A percentile compares a stretch with the other conserved stretches of the same genome.
Evolutionary conservation across 2,888 invertebrate species (phyloP).

Genomic region (Idaea straminata): DNA sequence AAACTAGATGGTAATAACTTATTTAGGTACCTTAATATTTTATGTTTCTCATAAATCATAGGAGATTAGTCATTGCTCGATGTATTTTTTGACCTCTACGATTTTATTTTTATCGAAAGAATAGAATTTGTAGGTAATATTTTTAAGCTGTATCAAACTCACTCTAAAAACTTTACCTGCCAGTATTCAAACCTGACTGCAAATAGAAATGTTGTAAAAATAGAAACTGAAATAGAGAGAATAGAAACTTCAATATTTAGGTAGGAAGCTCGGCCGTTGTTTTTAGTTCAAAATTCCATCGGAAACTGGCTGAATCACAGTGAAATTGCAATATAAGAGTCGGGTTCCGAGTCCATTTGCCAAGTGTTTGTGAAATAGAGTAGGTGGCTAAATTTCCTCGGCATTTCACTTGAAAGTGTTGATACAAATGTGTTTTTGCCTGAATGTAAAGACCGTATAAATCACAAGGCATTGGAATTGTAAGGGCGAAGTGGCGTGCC

Average conservation of each 20-base stretch:
- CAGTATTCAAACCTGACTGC: neutral
- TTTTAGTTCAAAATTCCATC: slow-evolving; percentile 15
- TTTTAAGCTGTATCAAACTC: neutral
- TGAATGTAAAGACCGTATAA: slow-evolving; percentile 30
- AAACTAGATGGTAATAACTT: slow-evolving; percentile 17
- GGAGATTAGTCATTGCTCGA: neutral
- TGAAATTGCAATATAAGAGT: slow-evolving; percentile 24
- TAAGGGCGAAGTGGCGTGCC: slow-evolving; percentile 49
- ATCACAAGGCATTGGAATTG: slow-evolving; percentile 38
- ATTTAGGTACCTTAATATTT: neutral
- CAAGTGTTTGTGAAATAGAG: slow-evolving; percentile 25
- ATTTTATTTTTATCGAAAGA: neutral
- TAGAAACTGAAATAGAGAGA: neutral
- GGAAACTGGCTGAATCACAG: slow-evolving; percentile 24
- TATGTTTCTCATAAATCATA: slow-evolving; percentile 1
- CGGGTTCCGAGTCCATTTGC: slow-evolving; percentile 18
- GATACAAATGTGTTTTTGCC: slow-evolving; percentile 22
- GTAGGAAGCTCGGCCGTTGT: slow-evolving; percentile 14
- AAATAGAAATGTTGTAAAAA: neutral
- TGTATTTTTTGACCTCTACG: neutral
- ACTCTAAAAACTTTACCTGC: neutral
- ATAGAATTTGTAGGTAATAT: neutral
- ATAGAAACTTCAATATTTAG: neutral
- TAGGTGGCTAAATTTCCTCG: slow-evolving; percentile 23
- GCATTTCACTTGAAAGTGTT: slow-evolving; percentile 13